These are phyloP conservation scores for Ictidomys tridecemlineatus DNA, from an alignment of 2,113 vertebrate species.

Conservation along the genomic window DNA sequence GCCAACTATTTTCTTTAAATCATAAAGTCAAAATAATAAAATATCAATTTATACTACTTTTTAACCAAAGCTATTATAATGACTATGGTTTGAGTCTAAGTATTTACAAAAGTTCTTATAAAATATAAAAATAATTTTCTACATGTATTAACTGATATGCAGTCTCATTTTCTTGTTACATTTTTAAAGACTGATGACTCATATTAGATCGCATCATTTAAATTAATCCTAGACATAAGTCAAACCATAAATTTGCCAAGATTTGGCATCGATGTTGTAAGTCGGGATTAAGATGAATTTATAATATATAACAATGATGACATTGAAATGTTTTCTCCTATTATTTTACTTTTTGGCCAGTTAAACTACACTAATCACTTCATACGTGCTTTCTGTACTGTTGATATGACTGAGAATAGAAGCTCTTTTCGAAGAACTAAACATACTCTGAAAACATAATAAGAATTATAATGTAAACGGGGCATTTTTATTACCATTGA, in stretches of 20 bases:
- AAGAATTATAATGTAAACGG: neutral
- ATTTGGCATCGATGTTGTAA: slow-evolving; percentile 8
- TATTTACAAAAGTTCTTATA: neutral
- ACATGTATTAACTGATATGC: neutral
- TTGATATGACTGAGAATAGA: neutral
- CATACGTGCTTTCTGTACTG: neutral
- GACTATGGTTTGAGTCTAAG: neutral
- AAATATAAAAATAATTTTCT: slow-evolving; percentile 17
- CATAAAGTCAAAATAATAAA: slow-evolving; percentile 20
- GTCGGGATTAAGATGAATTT: neutral
- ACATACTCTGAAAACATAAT: neutral
- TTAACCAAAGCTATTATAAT: slow-evolving; percentile 13
- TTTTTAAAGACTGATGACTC: slow-evolving; percentile 23
- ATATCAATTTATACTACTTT: slow-evolving; percentile 17
- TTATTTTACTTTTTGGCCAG: neutral
- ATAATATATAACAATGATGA: neutral
- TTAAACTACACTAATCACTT: neutral
- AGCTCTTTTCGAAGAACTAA: neutral
- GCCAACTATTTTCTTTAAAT: neutral
- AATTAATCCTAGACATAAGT: neutral
- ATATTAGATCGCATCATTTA: neutral
- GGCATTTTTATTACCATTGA: neutral
- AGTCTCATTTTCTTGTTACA: neutral
- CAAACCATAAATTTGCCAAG: neutral
- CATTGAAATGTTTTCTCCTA: neutral